Base-by-base conservation (phyloP, 2,797 vertebrate species). In the Podarcis lilfordi region DNA sequence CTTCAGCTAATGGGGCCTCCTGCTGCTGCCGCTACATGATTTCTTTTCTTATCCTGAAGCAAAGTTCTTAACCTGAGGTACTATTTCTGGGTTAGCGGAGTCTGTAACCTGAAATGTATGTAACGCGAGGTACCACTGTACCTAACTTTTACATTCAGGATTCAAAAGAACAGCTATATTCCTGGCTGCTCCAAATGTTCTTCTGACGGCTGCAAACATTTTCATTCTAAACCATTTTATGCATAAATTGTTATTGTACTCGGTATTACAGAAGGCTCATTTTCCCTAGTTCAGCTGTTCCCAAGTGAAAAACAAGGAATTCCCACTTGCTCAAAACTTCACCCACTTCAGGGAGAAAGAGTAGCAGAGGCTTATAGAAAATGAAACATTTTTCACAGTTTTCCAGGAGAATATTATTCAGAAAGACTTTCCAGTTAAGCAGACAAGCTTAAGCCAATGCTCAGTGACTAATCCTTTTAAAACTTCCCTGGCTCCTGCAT, bases 371-470 rank as follows among this genome's bases (percentile, higher is more conserved):
- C 23, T 86, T 80, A 82, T 68, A 85, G 40, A 91, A 88, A 71
- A 89, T 2, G 19, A 21, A 0, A 0, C 37, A 87, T 92, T 94
- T 91, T 50, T 74, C 25, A 55, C 82, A 74, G 27, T 89, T 94
- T 91, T 76, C 69, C 81, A 92, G 85, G 17, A 80, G 89, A 92
- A 92, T 86, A 92, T 89, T 91, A 89, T 93, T 91, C 64, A 86
- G 40, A 90, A 80, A 94, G 89, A 66, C 40, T 74, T 82, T 87
- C 64, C 66, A 82, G 93, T 89, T 94, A 94, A 93, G 83, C 68
- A 94, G 91, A 89, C 84, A 89, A 85, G 80, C 80, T 94, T 94
- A 94, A 87, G n/a, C 10, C 72, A 94, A 88, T n/a, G 55, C 0
- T 0, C 84, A 6, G 1, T 76, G 55, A 91, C 71, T 94, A 92